Base-by-base conservation (phyloP, 2,113 vertebrate species). In the Stictonetta naevosa region DNA sequence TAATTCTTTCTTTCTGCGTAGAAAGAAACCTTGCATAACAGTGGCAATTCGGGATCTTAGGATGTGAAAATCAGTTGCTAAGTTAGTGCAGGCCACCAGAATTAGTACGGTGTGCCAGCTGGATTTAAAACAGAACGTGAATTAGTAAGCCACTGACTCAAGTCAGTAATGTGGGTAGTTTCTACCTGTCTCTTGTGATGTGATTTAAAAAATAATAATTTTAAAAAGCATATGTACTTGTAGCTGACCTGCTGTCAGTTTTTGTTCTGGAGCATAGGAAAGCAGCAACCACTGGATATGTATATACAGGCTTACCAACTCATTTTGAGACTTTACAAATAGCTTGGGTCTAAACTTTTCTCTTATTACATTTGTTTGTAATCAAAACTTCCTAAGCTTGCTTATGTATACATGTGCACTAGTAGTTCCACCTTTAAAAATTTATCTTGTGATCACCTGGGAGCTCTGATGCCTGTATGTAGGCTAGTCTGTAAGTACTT, bases 61-160 rank as follows among this genome's bases (percentile, higher is more conserved):
- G 25, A 20, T 63, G 38, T 79, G 33, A 28, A 82, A 67, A 86
- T 72, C 34, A 15, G 13, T 71, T 90, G 56, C 76, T 40, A 22
- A 73, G 55, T 83, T 83, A 77, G 42, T 63, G n/a, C n/a, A 86
- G 77, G 68, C 10, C 76, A 71, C 71, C 17, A 29, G 42, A 83
- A 23, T 86, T 48, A 53, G 21, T 56, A n/a, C 64, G 42, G 34
- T 34, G 36, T 66, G 38, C 31, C 68, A 86, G 31, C 55, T 96
- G 91, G 81, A 83, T 78, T 76, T 77, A 77, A 90, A 95, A 88
- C 11, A 88, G 56, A 90, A 33, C 12, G 19, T 59, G 38, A 73
- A 42, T 48, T 73, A 63, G 34, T 31, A 84, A 86, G 25, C 36
- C 13, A 63, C 22, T 79, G 48, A 69, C 83, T 81, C 21, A 72